Evolutionary conservation across 2,888 invertebrate genomes (phyloP).

Genomic region (Pollenia amentaria): DNA sequence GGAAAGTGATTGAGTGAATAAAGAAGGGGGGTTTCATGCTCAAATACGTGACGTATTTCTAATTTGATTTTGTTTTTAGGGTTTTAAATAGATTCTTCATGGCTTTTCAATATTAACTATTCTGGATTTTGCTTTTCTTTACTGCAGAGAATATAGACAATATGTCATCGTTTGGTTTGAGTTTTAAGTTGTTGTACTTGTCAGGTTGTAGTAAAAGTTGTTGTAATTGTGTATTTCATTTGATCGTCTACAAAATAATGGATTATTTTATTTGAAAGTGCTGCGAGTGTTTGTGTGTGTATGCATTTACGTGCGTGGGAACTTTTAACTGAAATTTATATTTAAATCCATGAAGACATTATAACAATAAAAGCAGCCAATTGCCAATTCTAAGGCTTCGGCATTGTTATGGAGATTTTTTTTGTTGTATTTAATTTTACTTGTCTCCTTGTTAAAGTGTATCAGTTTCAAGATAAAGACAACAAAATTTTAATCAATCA

Average conservation of each 20-base stretch:
- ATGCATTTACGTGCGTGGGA: constrained; percentile 69
- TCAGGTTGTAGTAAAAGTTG: constrained; percentile 36
- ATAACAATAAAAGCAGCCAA: constrained; percentile 45
- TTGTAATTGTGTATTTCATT: constrained; percentile 7
- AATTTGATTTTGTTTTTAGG: constrained; percentile 70
- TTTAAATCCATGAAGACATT: constrained; percentile 36
- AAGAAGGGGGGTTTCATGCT: constrained; percentile 40
- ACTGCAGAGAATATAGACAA: constrained; percentile 45
- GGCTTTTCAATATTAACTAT: constrained; percentile 39
- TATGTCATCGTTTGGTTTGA: constrained; percentile 65
- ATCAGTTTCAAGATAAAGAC: constrained; percentile 52
- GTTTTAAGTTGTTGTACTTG: constrained; percentile 39
- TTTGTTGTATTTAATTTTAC: neutral
- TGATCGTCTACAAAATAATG: constrained; percentile 43
- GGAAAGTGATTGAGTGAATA: constrained; percentile 44
- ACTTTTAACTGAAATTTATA: constrained; percentile 57
- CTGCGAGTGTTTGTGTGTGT: constrained; percentile 34
- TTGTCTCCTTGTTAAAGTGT: constrained; percentile 49
- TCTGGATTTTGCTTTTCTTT: neutral
- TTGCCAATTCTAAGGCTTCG: constrained; percentile 69
- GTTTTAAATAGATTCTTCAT: constrained; percentile 66
- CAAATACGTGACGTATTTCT: constrained; percentile 71
- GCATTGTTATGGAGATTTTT: constrained; percentile 64
- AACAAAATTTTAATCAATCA: constrained; percentile 50
- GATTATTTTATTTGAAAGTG: constrained; percentile 59